phyloP scores from a whole-genome alignment of 2,797 vertebrate genomes.

The Galago senegalensis region DNA sequence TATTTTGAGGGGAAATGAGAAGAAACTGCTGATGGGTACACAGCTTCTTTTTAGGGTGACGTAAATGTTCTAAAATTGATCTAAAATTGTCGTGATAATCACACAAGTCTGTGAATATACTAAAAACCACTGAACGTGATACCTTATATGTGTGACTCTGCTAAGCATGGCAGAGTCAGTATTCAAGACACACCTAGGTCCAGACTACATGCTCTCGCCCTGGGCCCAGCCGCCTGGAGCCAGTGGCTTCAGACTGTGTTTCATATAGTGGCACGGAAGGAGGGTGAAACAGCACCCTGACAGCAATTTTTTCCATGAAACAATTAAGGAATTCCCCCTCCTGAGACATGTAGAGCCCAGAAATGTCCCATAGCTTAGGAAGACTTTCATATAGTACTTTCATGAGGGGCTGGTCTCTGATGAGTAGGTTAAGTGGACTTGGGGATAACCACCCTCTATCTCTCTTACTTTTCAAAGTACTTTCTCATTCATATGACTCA shows the following conservation, averaged over 20 bases:
- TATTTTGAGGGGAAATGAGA: neutral
- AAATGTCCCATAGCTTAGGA: neutral
- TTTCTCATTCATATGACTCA: neutral
- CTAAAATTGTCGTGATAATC: neutral
- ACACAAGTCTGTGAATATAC: neutral
- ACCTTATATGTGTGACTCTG: neutral
- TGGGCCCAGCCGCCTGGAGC: neutral
- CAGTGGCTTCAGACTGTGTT: accelerated
- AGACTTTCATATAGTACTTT: neutral
- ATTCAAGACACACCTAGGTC: neutral
- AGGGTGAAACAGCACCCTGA: too few species aligned
- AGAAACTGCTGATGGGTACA: too few species aligned
- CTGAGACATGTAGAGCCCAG: neutral
- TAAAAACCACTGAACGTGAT: neutral
- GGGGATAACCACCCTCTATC: neutral
- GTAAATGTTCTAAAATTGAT: neutral
- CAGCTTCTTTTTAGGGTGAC: neutral
- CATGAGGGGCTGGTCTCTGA: neutral
- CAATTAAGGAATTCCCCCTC: neutral
- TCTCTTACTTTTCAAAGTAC: neutral
- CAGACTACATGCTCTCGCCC: neutral
- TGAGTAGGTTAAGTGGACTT: neutral
- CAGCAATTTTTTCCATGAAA: neutral
- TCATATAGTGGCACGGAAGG: accelerated
- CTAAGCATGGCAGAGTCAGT: neutral